phyloP scores from a whole-genome alignment of 2,113 vertebrate species.

The Aphyosemion australe region DNA sequence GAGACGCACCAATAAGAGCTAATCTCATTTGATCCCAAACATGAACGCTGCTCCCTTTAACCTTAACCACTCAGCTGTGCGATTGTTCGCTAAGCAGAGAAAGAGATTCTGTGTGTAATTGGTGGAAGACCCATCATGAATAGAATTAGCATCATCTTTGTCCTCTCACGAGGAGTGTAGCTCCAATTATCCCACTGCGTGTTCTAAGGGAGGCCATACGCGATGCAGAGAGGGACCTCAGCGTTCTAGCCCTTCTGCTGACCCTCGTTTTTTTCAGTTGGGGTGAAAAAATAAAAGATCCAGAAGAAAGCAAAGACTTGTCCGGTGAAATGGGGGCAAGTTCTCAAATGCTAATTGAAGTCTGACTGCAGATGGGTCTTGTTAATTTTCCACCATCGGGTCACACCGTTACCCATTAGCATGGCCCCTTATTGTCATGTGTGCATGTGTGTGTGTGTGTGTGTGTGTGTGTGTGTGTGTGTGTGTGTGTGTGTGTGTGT shows the following conservation, averaged over 20 bases:
- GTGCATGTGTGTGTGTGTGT: constrained; percentile 17
- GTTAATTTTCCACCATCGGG: constrained; percentile 65
- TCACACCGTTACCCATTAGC: constrained; percentile 44
- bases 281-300: constrained; percentile 30
- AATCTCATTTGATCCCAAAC: constrained; percentile 72
- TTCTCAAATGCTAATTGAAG: constrained; percentile 70
- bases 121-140: constrained; percentile 72
- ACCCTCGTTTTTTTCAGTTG: constrained; percentile 34
- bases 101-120: constrained; percentile 69
- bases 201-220: constrained; percentile 53
- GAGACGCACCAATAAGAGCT: constrained; percentile 66
- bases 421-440: constrained; percentile 17
- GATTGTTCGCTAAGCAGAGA: constrained; percentile 65
- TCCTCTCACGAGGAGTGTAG: constrained; percentile 66
- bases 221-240: constrained; percentile 49
- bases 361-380: constrained; percentile 63
- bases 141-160: constrained; percentile 77
- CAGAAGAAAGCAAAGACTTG: constrained; percentile 43
- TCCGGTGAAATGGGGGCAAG: constrained; percentile 51
- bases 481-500: constrained; percentile 15
- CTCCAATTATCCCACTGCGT: constrained; percentile 72
- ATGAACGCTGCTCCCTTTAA: constrained; percentile 66
- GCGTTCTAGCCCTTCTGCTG: constrained; percentile 42
- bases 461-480: constrained; percentile 15
- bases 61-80: constrained; percentile 72